Evolutionary conservation across 2,113 vertebrate genomes (phyloP), one percentile per base, ranked within the genome.

Genomic region (Larimichthys polyactis): DNA sequence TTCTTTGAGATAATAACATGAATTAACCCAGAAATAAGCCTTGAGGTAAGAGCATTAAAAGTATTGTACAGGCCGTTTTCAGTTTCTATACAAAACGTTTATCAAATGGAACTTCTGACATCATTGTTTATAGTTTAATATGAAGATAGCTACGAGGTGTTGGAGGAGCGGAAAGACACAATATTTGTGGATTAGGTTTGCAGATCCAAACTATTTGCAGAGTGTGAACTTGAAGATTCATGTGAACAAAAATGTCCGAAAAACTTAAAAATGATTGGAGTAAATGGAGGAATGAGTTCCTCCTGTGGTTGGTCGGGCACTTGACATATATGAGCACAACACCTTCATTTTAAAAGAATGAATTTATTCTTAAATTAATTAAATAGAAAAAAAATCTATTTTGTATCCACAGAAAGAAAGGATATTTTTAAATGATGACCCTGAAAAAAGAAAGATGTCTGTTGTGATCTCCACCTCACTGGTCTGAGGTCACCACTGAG

Each of bases 211-310:
- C 69, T 46, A 15, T 83, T 72, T 65, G 72, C 66, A 78, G 60
- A 76, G 46, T 27, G 64, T 54, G 44, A 68, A 85, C 57, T 75
- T 49, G 40, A 78, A 43, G 29, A 57, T 55, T 75, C 2, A 11
- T 32, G 52, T 78, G 76, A 75, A 81, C 80, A 84, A 69, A 87
- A 59, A 75, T 62, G n/a, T 73, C 80, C n/a, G 51, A 81, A 58
- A 55, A 66, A 87, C 55, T 77, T 55, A 77, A 83, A 70, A 78
- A 20, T 16, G 4, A 64, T 48, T 15, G 29, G 59, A 58, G 32
- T 51, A 20, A 71, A 78, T 0, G 10, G 62, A 80, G 58, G 62
- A 72, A 36, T 15, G 52, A 54, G 24, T 55, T 66, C 29, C 29
- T 29, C 4, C 29, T 29, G 29, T 29, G 29, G 29, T 29, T 29